phyloP scores from a whole-genome alignment of 2,888 invertebrate genomes.

The Hipparchia semele region DNA sequence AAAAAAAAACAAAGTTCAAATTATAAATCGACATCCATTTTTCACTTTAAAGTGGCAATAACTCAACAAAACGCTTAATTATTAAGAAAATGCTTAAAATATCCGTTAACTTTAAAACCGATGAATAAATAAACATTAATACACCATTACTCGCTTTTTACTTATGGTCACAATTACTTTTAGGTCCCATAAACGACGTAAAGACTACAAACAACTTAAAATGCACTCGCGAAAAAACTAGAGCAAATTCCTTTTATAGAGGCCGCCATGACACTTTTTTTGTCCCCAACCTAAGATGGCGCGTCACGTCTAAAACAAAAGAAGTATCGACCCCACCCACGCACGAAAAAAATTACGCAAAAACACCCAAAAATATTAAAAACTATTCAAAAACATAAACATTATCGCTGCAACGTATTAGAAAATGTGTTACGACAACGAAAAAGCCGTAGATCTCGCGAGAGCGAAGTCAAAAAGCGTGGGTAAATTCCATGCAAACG shows the following conservation, averaged over 20 bases:
- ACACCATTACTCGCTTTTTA: not conserved
- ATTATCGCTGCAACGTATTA: not conserved
- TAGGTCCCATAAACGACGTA: not conserved
- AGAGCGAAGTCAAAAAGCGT: not conserved
- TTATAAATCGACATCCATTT: not conserved
- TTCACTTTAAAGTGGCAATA: not conserved
- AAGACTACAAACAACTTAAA: conserved; percentile 22
- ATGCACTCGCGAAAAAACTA: conserved; percentile 35
- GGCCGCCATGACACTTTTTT: conserved; percentile 81
- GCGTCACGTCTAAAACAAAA: conserved; percentile 78
- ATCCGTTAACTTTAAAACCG: conserved; percentile 13
- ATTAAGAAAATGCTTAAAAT: not conserved
- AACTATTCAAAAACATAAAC: not conserved
- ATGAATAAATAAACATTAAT: not conserved
- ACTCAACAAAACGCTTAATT: not conserved
- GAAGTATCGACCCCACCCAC: conserved; percentile 74
- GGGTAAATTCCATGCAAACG: conserved; percentile 27
- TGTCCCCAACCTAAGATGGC: conserved; percentile 78
- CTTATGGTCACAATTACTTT: not conserved
- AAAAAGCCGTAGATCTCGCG: not conserved
- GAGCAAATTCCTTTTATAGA: conserved; percentile 44
- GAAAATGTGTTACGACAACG: not conserved
- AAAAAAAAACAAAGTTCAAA: not conserved
- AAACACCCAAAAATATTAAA: conserved; percentile 42
- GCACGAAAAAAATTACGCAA: conserved; percentile 45